Evolutionary conservation across 1,140 invertebrate genomes (phyloP), one percentile per base, ranked within the genome.

Genomic region (Hyles vespertilio): DNA sequence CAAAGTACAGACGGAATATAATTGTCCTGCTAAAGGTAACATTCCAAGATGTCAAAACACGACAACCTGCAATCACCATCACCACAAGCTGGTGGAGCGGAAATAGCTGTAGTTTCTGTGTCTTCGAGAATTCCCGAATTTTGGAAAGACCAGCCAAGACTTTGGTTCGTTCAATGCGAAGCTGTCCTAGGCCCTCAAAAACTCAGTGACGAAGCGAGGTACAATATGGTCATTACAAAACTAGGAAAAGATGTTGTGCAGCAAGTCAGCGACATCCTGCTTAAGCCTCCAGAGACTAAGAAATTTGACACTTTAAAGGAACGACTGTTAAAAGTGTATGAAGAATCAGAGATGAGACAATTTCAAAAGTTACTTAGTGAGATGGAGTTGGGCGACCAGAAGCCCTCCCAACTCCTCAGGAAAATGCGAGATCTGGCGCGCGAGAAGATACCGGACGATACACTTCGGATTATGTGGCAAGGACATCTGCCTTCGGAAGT

Each of bases 101-200:
- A 59, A 43, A 10, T 58, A 49, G 22, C 32, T 8, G 60, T 47
- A 5, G 52, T 62, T 1, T 57, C 54, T 5, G 6, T 65, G 4
- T 32, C 48, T 10, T 51, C 36, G 2, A 44, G 56, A 9, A 60
- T 67, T 7, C 65, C 65, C 3, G 60, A 63, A 7, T 67, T 64
- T 56, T 64, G 66, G 66, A 60, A 36, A 3, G 61, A 61, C 36
- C 58, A 61, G 12, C 58, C 60, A 5, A 34, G 56, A 1, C 40
- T 60, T 1, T 67, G 61, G 61, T 68, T 64, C 55, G 54, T 63
- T 8, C 50, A 51, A 0, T 9, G 44, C 5, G 61, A 68, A 8
- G 46, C 61, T 9, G 54, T 64, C 2, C 7, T 68, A 3, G 32
- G 51, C 8, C 59, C 66, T 3, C 56, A 64, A 40, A 65, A 65